Conservation (phyloP, 2,113 vertebrate species). For the Stictonetta naevosa region DNA sequence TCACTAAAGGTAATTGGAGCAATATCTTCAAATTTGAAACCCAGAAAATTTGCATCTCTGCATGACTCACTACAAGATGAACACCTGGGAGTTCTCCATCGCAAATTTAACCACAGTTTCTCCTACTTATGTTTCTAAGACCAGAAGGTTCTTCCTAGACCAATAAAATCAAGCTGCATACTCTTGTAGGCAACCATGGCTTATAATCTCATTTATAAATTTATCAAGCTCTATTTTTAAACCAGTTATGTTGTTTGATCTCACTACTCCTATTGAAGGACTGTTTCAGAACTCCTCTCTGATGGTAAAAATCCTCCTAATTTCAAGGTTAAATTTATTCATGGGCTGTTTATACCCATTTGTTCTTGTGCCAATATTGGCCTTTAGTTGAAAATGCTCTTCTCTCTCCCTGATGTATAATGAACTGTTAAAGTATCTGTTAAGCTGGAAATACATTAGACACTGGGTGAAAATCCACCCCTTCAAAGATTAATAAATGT, state of each 20-base stretch:
- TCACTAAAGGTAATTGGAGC: neutral
- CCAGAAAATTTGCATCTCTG: accelerated
- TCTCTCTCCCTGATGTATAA: constrained; percentile 27
- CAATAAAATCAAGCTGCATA: neutral
- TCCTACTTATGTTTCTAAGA: neutral
- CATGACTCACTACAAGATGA: neutral
- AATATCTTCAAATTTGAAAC: neutral
- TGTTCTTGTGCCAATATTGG: constrained; percentile 54
- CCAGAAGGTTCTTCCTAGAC: neutral
- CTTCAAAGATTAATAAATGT: constrained; percentile 49
- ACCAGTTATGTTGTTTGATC: constrained; percentile 20
- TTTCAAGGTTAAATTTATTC: constrained; percentile 61
- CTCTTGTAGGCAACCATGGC: neutral
- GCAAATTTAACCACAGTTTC: neutral
- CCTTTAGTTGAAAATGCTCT: constrained; percentile 38
- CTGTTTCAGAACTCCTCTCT: constrained; percentile 20
- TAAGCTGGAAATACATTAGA: constrained; percentile 55
- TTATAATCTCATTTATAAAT: constrained; percentile 35
- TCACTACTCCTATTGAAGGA: neutral
- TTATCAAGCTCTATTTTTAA: constrained; percentile 17
- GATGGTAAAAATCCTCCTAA: constrained; percentile 28
- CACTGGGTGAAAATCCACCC: constrained; percentile 47
- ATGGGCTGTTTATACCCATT: constrained; percentile 50
- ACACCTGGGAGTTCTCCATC: neutral
- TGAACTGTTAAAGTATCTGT: constrained; percentile 60